A percentile compares a stretch with the other conserved stretches of the same genome.
Evolutionary conservation across 1,140 invertebrate species (phyloP).

Genomic region (Trichomalopsis sarcophagae): DNA sequence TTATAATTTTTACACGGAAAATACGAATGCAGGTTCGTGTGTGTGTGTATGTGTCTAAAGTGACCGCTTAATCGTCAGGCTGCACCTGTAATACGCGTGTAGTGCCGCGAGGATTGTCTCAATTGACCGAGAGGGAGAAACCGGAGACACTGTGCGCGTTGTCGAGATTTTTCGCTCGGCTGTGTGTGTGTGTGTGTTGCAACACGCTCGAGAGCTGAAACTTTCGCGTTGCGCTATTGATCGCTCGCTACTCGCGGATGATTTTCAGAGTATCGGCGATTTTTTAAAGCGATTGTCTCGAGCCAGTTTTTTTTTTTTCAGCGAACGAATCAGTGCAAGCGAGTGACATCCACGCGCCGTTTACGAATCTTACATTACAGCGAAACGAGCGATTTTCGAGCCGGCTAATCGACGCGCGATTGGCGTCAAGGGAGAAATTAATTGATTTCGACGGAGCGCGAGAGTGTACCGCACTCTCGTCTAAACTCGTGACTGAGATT

Average conservation of each 20-base stretch:
- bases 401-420: not conserved
- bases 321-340: not conserved
- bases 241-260: not conserved
- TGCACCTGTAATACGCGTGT: not conserved
- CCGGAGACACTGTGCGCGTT: not conserved
- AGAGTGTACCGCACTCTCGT: too few relatives aligned
- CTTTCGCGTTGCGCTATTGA: not conserved
- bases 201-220: not conserved
- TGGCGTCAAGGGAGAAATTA: slow-evolving; percentile 12
- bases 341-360: too few relatives aligned
- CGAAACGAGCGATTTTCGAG: not conserved
- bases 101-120: not conserved
- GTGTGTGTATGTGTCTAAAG: not conserved
- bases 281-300: too few relatives aligned
- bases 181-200: not conserved
- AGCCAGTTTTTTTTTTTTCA: too few relatives aligned
- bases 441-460: slow-evolving; percentile 12
- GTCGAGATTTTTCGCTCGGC: slow-evolving; percentile 8
- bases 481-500: not conserved
- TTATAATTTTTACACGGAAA: too few relatives aligned
- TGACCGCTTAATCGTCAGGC: not conserved
- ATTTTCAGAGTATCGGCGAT: too few relatives aligned
- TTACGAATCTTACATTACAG: too few relatives aligned
- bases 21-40: too few relatives aligned
- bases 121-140: slow-evolving; percentile 34